These are phyloP conservation scores for Melanophora roralis DNA, from an alignment of 2,888 invertebrate genomes.

Conservation along the genomic window DNA sequence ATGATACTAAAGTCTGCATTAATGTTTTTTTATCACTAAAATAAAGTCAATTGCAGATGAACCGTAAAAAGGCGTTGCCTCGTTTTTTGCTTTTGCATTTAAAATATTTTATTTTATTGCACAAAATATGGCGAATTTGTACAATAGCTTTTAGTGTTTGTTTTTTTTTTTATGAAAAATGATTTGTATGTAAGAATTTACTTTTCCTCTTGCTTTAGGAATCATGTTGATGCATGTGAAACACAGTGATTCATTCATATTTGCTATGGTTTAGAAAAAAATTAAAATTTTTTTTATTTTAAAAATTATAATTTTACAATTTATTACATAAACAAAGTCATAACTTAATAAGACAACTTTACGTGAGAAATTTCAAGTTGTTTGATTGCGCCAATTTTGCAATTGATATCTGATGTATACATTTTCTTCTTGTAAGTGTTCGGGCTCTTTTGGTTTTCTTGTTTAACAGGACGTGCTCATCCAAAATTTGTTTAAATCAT, in stretches of 20 bases:
- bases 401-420: not conserved
- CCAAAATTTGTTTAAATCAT: not conserved
- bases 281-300: no score
- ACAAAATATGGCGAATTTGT: slow-evolving; percentile 12
- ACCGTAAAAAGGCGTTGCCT: slow-evolving; percentile 43
- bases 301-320: no score
- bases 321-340: no score
- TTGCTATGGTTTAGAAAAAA: not conserved
- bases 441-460: slow-evolving; percentile 18
- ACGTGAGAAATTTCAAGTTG: slow-evolving; percentile 19
- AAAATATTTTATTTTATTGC: slow-evolving; percentile 14
- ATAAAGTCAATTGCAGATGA: slow-evolving; percentile 19
- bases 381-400: not conserved
- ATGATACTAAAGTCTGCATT: not conserved
- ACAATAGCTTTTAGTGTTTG: not conserved
- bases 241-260: slow-evolving; percentile 24
- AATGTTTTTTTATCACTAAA: slow-evolving; percentile 37
- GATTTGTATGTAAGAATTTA: not conserved
- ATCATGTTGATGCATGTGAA: slow-evolving; percentile 4
- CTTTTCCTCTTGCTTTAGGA: not conserved
- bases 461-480: slow-evolving; percentile 20
- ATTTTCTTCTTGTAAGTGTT: not conserved
- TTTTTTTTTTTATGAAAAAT: slow-evolving; percentile 6
- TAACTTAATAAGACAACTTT: not conserved
- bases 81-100: slow-evolving; percentile 28